phyloP scores from a whole-genome alignment of 2,888 invertebrate genomes.

The Coelinius sp. region DNA sequence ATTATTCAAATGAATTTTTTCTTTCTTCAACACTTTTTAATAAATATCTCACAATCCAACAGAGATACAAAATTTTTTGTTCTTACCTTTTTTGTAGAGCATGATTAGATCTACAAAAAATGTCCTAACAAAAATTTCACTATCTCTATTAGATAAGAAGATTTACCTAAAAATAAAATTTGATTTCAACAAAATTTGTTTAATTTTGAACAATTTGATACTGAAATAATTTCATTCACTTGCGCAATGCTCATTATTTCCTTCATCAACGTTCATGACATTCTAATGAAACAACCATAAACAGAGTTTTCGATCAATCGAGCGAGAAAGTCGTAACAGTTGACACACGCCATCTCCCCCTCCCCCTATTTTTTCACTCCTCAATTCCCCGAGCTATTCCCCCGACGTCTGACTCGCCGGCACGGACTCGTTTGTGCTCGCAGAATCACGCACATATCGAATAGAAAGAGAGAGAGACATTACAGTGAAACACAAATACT shows the following conservation, averaged over 20 bases:
- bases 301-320: constrained; percentile 25
- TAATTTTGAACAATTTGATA: too few relatives aligned
- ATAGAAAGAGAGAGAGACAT: not conserved
- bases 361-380: not conserved
- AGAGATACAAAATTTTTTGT: too few relatives aligned
- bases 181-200: too few relatives aligned
- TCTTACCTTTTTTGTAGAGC: too few relatives aligned
- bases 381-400: not conserved
- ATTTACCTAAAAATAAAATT: too few relatives aligned
- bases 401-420: not conserved
- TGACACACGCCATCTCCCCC: constrained; percentile 13
- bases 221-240: not conserved
- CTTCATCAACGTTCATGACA: not conserved
- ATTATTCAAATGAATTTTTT: too few relatives aligned
- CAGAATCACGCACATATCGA: constrained; percentile 25
- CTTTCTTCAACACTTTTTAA: not conserved
- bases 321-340: constrained; percentile 19
- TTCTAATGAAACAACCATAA: not conserved
- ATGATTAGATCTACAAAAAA: too few relatives aligned
- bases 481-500: not conserved
- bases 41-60: too few relatives aligned
- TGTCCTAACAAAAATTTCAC: too few relatives aligned
- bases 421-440: not conserved
- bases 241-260: not conserved
- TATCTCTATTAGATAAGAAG: too few relatives aligned